Evolutionary conservation across 2,888 invertebrate species (phyloP).

Genomic region (Epinotia nisella): DNA sequence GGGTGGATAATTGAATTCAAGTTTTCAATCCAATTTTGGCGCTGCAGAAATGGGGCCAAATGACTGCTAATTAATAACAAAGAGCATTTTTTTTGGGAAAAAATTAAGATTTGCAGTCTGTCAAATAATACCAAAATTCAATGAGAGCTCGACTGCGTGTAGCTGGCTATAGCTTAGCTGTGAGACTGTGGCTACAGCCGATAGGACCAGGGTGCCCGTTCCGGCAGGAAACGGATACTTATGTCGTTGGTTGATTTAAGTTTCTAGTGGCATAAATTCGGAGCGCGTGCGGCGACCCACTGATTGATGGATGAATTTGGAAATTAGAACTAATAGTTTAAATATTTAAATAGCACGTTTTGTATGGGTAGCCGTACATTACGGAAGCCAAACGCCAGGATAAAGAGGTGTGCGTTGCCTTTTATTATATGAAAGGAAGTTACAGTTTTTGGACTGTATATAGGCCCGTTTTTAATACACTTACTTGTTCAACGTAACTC

Average conservation of each 20-base stretch:
- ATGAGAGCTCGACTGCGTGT: neutral
- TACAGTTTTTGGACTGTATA: neutral
- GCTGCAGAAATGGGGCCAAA: no score
- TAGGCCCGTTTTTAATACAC: neutral
- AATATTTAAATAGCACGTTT: constrained; percentile 17
- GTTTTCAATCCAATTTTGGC: no score
- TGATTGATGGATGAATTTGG: constrained; percentile 33
- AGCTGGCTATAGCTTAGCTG: constrained; percentile 20
- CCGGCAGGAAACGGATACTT: constrained; percentile 43
- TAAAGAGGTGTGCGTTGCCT: neutral
- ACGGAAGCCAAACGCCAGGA: constrained; percentile 9
- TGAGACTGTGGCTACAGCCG: neutral
- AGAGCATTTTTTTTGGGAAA: no score
- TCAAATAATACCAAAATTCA: neutral
- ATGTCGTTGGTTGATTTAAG: constrained; percentile 44
- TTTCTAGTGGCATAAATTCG: constrained; percentile 39
- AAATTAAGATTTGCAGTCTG: neutral
- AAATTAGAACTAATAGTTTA: constrained; percentile 23
- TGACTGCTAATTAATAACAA: no score
- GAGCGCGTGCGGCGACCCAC: constrained; percentile 37
- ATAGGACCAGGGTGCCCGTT: constrained; percentile 22
- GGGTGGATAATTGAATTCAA: no score
- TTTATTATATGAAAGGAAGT: neutral
- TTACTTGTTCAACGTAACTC: no score
- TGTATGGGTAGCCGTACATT: neutral